Evolutionary conservation across 2,888 invertebrate species (phyloP).

Genomic region (Andrena trimmerana): DNA sequence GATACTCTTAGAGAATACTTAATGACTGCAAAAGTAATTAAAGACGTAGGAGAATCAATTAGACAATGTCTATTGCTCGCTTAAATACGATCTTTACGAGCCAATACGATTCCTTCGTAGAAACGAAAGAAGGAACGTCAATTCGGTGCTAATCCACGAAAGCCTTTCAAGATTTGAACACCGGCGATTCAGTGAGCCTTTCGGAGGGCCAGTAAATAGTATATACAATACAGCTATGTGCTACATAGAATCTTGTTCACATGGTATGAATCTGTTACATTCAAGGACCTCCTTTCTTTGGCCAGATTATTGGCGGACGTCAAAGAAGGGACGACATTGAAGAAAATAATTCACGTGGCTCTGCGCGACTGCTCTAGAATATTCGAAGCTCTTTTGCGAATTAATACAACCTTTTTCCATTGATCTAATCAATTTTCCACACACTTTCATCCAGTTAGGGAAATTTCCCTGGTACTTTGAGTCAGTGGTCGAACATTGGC

Average conservation of each 20-base stretch:
- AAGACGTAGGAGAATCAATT: background rate
- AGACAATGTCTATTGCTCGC: background rate
- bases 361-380: slow-evolving; percentile 1
- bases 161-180: slow-evolving; percentile 53
- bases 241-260: slow-evolving; percentile 43
- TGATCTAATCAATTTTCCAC: background rate
- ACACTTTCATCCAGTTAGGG: slow-evolving; percentile 1
- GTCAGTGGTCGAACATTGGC: background rate
- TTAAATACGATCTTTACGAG: background rate
- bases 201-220: slow-evolving; percentile 64
- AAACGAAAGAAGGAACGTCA: slow-evolving; percentile 50
- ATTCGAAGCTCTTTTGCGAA: slow-evolving; percentile 37
- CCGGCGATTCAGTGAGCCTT: slow-evolving; percentile 57
- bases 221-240: slow-evolving; percentile 45
- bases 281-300: slow-evolving; percentile 66
- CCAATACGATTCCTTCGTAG: slow-evolving; percentile 30
- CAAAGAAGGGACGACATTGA: slow-evolving; percentile 21
- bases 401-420: slow-evolving; percentile 31
- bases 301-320: slow-evolving; percentile 64
- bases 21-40: background rate
- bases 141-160: slow-evolving; percentile 65
- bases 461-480: background rate
- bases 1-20: background rate
- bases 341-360: slow-evolving; percentile 23
- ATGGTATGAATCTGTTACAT: slow-evolving; percentile 67